These are phyloP conservation scores for Pristionchus maxplancki DNA, from an alignment of 2,888 invertebrate species.

Conservation along the genomic window DNA sequence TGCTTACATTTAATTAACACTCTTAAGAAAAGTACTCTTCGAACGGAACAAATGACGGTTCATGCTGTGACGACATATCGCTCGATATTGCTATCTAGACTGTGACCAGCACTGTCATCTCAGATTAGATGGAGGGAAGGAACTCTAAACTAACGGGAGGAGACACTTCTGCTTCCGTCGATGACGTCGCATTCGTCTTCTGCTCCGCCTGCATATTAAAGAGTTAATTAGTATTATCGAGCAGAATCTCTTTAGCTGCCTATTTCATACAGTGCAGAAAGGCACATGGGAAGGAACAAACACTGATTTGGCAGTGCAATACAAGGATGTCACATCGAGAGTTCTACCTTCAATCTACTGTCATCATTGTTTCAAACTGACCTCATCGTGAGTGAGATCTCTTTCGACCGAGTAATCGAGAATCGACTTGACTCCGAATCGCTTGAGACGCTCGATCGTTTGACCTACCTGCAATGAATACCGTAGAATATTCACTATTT, in stretches of 20 bases:
- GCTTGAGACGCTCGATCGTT: constrained; percentile 88
- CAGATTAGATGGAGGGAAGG: neutral
- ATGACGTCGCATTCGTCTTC: constrained; percentile 2
- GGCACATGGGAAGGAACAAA: neutral
- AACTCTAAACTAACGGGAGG: constrained; percentile 31
- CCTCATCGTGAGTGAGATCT: constrained; percentile 91
- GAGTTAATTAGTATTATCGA: neutral
- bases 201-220: constrained; percentile 17
- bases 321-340: neutral
- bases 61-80: no score
- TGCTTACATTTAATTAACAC: no score
- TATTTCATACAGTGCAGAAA: neutral
- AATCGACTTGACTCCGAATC: constrained; percentile 98
- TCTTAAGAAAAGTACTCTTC: no score
- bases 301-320: neutral
- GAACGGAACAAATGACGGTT: no score
- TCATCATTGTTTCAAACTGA: constrained; percentile 84
- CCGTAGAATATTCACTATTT: no score
- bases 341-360: neutral
- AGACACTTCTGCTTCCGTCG: constrained; percentile 36
- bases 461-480: constrained; percentile 83
- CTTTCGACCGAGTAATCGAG: constrained; percentile 99
- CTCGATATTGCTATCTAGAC: no score
- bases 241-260: neutral
- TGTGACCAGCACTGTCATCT: neutral